Base-by-base conservation (phyloP, 30 jellyfish, hydroid and myxozoan genomes). In the Haliclystus octoradiatus region DNA sequence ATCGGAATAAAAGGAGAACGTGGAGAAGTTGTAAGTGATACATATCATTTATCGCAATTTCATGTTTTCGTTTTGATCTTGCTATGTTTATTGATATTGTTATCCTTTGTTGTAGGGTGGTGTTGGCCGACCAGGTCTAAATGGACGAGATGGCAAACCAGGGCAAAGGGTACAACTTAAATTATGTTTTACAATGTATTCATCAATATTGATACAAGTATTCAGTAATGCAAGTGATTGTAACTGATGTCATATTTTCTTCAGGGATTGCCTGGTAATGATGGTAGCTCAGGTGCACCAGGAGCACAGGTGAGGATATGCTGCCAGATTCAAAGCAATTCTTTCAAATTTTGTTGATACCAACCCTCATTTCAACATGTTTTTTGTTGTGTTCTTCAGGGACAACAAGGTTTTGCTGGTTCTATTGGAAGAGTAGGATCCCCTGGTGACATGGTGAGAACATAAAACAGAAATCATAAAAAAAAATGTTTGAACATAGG, bases 381-480 rank as follows among this genome's bases (percentile, higher is more conserved):
- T n/a, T n/a, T n/a, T n/a, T n/a, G n/a, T 68, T 73, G 28, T 27
- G 14, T 52, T 49, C 47, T 46, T 32, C 15, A 76, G 88, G 90
- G 90, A 40, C 90, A 77, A 68, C 81, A 77, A 68, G 90, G 90
- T 5, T 77, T 77, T 70, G 81, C 90, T 25, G 90, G 90, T 26
- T 92, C 93, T 24, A 94, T 77, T 31, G 96, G 96, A 47, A 77
- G 77, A 72, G 84, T 77, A 25, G 96, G 96, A 26, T 78, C 74
- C 33, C 81, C 65, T 68, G 96, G 96, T 57, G 84, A 69, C 27
- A 31, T 84, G 1, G 94, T 82, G 52, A 73, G 88, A 52, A n/a
- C 49, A 28, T 71, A 15, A 24, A 26, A 23, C 23, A n/a, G 15
- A 2, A 0, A 33, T 30, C 3, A n/a, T 34, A 7, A 15, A 30